Base-by-base conservation (phyloP, 1,140 invertebrate genomes). In the Bradynema listronoti region DNA sequence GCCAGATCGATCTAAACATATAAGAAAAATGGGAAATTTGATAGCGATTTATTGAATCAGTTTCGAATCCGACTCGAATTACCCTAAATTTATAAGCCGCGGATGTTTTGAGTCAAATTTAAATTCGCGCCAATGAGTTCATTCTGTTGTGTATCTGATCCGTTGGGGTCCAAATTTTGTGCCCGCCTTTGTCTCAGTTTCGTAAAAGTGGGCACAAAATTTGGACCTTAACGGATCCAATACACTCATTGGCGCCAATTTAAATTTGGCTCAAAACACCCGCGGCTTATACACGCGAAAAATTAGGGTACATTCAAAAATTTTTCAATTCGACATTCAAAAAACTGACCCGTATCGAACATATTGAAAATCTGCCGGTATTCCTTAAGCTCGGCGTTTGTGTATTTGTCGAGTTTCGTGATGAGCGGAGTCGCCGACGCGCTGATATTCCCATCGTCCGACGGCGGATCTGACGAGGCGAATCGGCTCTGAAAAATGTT, bases 361-460 rank as follows among this genome's bases (percentile, higher is more conserved):
- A 77, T 69, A 50, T 75, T 73, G 56, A 75, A 75, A 47, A 75
- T 66, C 56, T 63, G 61, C 39, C 63, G 29, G 56, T 76, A 73
- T 56, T 73, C 72, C 45, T 75, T 69, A 16, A 75, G 60, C 49
- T 75, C 73, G 36, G 71, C 76, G 27, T 62, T 46, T 16, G 76
- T 59, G 39, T 75, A 75, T 50, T 72, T 71, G 32, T 72, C 68
- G 33, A 75, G 57, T 19, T 58, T 73, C n/a, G 59, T 69, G 49
- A 75, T 65, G 36, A 58, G 32, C 52, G 57, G 69, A 19, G 52
- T 59, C n/a, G 30, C 49, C 16, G 33, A 60, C 51, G 29, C 62
- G 54, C 3, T 71, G 22, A 58, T 36, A 19, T 36, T 49, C 4
- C 25, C 53, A 43, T 56, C 53, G n/a, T n/a, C 19, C 19, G 57